These are phyloP conservation scores for Drosophila santomea DNA, from an alignment of 1,140 invertebrate genomes.

Conservation along the genomic window DNA sequence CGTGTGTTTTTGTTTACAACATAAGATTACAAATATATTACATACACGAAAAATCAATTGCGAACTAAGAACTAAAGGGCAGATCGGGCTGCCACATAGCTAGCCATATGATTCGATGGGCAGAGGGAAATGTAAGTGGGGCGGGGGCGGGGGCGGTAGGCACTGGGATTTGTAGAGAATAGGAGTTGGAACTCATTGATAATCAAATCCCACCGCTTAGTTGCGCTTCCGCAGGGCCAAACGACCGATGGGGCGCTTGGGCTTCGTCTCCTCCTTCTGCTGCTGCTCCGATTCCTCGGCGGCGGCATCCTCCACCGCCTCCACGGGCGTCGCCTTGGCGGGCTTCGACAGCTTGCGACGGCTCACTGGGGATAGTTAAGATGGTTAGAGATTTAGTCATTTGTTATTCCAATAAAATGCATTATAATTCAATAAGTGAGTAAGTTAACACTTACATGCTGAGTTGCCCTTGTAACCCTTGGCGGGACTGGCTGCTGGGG, in stretches of 20 bases:
- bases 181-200: neutral
- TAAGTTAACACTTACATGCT: constrained; percentile 70
- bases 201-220: constrained; percentile 25
- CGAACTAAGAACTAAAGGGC: constrained; percentile 79
- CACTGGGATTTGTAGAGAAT: neutral
- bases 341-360: constrained; percentile 77
- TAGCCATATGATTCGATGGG: constrained; percentile 57
- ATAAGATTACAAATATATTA: constrained; percentile 64
- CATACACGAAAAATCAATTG: constrained; percentile 62
- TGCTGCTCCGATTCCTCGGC: constrained; percentile 79
- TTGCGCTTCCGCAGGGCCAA: constrained; percentile 79
- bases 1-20: constrained; percentile 44
- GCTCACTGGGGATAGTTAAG: constrained; percentile 43
- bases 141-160: neutral
- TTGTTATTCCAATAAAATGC: too few relatives aligned
- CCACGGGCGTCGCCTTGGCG: constrained; percentile 63
- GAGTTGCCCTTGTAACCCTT: constrained; percentile 76
- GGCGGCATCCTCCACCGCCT: constrained; percentile 63
- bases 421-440: too few relatives aligned
- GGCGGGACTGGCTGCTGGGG: constrained; percentile 51
- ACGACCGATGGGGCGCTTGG: constrained; percentile 71
- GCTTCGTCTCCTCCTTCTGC: constrained; percentile 76
- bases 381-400: neutral
- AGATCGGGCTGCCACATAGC: constrained; percentile 72
- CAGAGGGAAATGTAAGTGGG: neutral